Evolutionary conservation across 2,888 invertebrate genomes (phyloP).

Genomic region (Napeogenes inachia): DNA sequence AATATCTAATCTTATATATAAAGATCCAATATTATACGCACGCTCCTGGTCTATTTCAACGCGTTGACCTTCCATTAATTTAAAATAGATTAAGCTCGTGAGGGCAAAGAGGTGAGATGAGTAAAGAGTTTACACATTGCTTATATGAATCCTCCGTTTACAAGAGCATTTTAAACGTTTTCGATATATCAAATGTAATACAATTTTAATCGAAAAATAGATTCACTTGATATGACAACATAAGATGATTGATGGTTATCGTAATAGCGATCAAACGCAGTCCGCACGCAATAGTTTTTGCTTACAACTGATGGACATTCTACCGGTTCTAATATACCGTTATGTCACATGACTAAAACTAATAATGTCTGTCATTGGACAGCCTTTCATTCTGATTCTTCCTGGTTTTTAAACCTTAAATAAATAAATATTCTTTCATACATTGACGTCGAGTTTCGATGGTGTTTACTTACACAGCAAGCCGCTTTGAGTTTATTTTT

Average conservation of each 20-base stretch:
- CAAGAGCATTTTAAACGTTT: not conserved
- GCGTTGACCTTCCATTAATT: constrained; percentile 68
- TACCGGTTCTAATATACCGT: constrained; percentile 38
- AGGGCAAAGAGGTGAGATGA: constrained; percentile 22
- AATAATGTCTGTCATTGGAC: constrained; percentile 10
- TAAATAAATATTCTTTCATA: not conserved
- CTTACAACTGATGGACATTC: constrained; percentile 29
- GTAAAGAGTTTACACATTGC: constrained; percentile 16
- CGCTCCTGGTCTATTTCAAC: constrained; percentile 36
- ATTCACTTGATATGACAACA: constrained; percentile 12
- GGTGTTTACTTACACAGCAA: constrained; percentile 50
- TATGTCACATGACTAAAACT: constrained; percentile 31
- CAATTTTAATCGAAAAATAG: constrained; percentile 6
- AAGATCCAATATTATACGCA: too few relatives aligned
- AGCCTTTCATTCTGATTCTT: not conserved
- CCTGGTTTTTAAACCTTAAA: not conserved
- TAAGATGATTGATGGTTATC: constrained; percentile 38
- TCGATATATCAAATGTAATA: not conserved
- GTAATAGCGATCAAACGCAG: constrained; percentile 32
- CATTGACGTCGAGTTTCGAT: constrained; percentile 27
- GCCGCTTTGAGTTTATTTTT: constrained; percentile 55
- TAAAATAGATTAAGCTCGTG: constrained; percentile 59
- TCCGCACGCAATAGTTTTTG: constrained; percentile 42
- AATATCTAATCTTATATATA: too few relatives aligned
- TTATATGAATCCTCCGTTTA: constrained; percentile 9